Base-by-base conservation (phyloP, 2,888 invertebrate genomes). In the Harmothoe impar region DNA sequence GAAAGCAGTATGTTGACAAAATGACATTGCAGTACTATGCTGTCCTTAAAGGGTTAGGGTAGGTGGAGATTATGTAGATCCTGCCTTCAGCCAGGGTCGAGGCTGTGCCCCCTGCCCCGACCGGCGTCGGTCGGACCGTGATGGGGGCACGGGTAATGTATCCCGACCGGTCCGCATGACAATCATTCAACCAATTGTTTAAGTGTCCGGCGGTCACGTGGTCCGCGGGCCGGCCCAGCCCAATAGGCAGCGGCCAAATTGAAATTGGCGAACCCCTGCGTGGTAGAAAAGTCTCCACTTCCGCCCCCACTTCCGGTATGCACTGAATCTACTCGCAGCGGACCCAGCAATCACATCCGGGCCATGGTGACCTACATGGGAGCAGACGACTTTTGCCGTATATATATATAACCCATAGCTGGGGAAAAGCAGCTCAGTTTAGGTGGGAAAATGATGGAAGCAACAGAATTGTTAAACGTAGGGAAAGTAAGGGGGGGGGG, bases 171-270 rank as follows among this genome's bases (percentile, higher is more conserved):
- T 81, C 43, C 35, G 43, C 81, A 43, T 43, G 33, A 43, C 43
- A 81, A 81, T 81, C 81, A 81, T 81, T 81, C 81, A 81, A 81
- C 81, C 81, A 81, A 81, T 81, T 81, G 81, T 81, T 81, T 81
- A 81, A 81, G 81, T 81, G 81, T 35, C 23, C 81, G 23, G 10
- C 35, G 43, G 33, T 81, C 81, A 81, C 81, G 43, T 81, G 81
- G 5, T 43, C 5, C 3, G 5, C 43, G n/a, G 77, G 77, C 33
- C 20, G 43, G 20, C 20, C 10, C 43, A 33, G 81, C 31, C 81
- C 81, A 81, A 81, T 81, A 43, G 81, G 35, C 17, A 35, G 23
- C 5, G 23, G 43, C 43, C 81, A 81, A 81, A 81, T 81, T 81
- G 81, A 81, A 81, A 81, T 81, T 29, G 77, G 77, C 77, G 20